A percentile compares a stretch with the other conserved stretches of the same genome.
These are phyloP conservation scores for Tigriopus californicus DNA, from an alignment of 2,888 invertebrate genomes.

Conservation along the genomic window DNA sequence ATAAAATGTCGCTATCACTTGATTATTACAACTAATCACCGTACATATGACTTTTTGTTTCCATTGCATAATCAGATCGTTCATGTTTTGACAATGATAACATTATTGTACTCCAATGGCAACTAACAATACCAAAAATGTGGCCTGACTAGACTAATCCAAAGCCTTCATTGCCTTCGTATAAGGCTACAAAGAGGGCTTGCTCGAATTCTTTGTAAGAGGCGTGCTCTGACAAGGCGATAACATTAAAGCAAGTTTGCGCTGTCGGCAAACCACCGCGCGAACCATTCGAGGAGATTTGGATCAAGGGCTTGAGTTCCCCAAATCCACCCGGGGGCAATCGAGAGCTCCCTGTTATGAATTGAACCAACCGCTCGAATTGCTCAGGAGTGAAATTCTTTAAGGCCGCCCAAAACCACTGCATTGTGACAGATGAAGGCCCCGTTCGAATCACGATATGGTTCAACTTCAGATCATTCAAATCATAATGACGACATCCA, in stretches of 20 bases:
- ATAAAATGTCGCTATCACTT: background rate
- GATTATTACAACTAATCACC: too few relatives aligned
- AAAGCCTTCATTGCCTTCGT: conserved; percentile 88
- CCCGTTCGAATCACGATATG: conserved; percentile 59
- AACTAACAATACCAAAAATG: background rate
- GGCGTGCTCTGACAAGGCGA: conserved; percentile 85
- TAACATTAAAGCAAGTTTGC: conserved; percentile 90
- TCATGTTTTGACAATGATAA: too few relatives aligned
- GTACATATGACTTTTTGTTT: background rate
- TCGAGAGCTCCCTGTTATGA: conserved; percentile 80
- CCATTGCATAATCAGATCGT: background rate
- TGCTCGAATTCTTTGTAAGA: conserved; percentile 81
- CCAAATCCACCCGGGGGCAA: conserved; percentile 75
- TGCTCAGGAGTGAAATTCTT: conserved; percentile 71
- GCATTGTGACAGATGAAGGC: conserved; percentile 28
- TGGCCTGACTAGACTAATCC: conserved; percentile 37
- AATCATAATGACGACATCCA: conserved; percentile 78
- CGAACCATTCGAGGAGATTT: conserved; percentile 71
- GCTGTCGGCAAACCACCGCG: conserved; percentile 81
- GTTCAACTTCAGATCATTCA: conserved; percentile 71
- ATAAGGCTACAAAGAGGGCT: conserved; percentile 71
- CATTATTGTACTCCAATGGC: too few relatives aligned
- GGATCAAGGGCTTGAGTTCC: conserved; percentile 75
- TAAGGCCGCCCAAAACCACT: conserved; percentile 75
- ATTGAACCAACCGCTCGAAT: conserved; percentile 76